Evolutionary conservation across 2,888 invertebrate genomes (phyloP), one percentile per base, ranked within the genome.

Genomic region (Amphipyra berbera): DNA sequence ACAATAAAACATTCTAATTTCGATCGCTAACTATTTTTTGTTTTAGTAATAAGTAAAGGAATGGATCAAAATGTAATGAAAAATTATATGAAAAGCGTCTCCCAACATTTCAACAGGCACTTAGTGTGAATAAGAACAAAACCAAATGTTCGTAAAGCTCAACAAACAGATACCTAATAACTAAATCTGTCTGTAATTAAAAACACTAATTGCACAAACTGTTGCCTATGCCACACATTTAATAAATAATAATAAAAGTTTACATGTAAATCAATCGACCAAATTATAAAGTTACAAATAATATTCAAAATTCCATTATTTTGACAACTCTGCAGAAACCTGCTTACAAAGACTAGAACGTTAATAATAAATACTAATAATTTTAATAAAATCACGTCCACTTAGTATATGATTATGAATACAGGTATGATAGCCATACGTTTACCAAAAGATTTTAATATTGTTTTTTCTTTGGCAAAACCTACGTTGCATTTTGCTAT

Each of bases 21-120:
- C 21, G 8, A 58, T 6, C n/a, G 56, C 12, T 21, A 35, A 21
- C 21, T 21, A 21, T 21, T 44, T 71, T 49, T 42, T 52, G 44
- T 40, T 15, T 33, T n/a, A 47, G n/a, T 47, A n/a, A 37, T 52
- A 8, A 35, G 21, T 38, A 30, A 38, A 15, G n/a, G 12, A 9
- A 40, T 53, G 15, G 30, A 7, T 30, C 30, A 30, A 30, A 7
- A 30, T 30, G 30, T 30, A 30, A 55, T 41, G 3, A 12, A 12
- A 50, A 21, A 33, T 48, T 33, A 49, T 33, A 49, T 59, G 50
- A 68, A 54, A 81, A 75, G 73, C 75, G 66, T 78, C 73, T 62
- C 67, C 70, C 61, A 66, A 68, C 57, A 21, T 61, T 70, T 65
- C 69, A 78, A 79, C 81, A 87, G 87, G 87, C 87, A 87, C 87